These are phyloP conservation scores for Simalia tracyae DNA, from an alignment of 2,797 vertebrate species.

Conservation along the genomic window DNA sequence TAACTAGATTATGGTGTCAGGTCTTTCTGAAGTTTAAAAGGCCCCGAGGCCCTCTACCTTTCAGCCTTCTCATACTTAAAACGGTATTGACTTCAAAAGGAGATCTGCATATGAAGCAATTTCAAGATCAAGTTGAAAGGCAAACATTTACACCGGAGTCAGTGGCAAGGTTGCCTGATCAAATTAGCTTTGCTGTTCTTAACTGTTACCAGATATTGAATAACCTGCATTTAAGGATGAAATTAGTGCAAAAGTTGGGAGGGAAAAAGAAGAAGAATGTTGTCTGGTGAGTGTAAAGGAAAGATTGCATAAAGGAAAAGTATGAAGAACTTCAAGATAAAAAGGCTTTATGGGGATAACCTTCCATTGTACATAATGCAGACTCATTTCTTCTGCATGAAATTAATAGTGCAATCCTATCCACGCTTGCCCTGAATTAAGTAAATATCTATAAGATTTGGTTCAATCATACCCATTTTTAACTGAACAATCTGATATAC, in stretches of 20 bases:
- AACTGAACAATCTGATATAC: not conserved
- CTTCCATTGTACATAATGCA: not conserved
- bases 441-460: not conserved
- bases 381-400: not conserved
- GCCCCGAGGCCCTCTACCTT: not conserved
- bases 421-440: not conserved
- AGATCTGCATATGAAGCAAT: not conserved
- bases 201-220: not conserved
- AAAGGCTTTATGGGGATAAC: not conserved
- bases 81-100: not conserved
- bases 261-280: not conserved
- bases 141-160: constrained; percentile 20
- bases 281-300: not conserved
- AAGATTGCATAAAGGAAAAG: not conserved
- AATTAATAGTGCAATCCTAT: not conserved
- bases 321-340: not conserved
- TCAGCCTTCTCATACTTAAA: not conserved
- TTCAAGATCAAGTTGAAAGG: constrained; percentile 13
- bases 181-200: not conserved
- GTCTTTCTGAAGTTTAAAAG: constrained; percentile 3
- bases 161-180: not conserved
- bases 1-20: not conserved
- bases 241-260: not conserved
- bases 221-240: not conserved
- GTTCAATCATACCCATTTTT: not conserved